Conservation (phyloP, 2,888 invertebrate species). For the Tuberolachnus salignus region DNA sequence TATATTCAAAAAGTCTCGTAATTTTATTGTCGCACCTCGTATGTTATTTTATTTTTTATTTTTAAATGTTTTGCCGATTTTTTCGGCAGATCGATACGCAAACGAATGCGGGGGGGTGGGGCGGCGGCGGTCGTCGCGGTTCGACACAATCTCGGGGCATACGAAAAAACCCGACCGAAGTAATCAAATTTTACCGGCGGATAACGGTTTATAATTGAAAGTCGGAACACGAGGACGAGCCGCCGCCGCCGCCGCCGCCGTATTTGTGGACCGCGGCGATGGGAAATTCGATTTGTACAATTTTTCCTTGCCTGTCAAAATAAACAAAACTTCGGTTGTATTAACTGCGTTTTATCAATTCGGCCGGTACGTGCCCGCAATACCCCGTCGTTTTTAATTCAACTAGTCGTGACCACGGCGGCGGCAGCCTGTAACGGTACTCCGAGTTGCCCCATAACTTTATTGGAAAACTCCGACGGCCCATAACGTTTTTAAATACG, state of each 20-base stretch:
- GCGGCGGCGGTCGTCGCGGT: background rate
- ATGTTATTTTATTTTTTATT: no score
- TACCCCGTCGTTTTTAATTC: slow-evolving; percentile 19
- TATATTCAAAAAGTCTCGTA: no score
- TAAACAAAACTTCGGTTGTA: slow-evolving; percentile 44
- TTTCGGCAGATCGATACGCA: no score
- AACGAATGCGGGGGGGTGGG: no score
- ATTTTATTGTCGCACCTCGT: no score
- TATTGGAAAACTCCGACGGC: slow-evolving; percentile 11
- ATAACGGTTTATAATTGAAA: slow-evolving; percentile 34
- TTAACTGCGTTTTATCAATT: background rate
- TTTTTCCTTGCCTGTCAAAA: slow-evolving; percentile 44
- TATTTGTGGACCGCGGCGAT: background rate
- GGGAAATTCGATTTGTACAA: slow-evolving; percentile 40
- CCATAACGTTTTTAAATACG: background rate
- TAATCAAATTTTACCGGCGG: slow-evolving; percentile 27
- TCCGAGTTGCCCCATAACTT: background rate
- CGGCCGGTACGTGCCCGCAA: slow-evolving; percentile 27
- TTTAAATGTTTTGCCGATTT: no score
- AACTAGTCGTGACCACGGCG: background rate
- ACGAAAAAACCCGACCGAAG: background rate
- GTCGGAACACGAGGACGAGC: slow-evolving; percentile 8
- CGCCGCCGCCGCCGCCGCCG: background rate
- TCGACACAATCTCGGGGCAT: no score
- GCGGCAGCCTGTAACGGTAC: background rate